Percentiles rank a stretch among this genome's conserved stretches.
phyloP scores from a whole-genome alignment of 2,113 vertebrate species.

The Onychorhynchus coronatus region DNA sequence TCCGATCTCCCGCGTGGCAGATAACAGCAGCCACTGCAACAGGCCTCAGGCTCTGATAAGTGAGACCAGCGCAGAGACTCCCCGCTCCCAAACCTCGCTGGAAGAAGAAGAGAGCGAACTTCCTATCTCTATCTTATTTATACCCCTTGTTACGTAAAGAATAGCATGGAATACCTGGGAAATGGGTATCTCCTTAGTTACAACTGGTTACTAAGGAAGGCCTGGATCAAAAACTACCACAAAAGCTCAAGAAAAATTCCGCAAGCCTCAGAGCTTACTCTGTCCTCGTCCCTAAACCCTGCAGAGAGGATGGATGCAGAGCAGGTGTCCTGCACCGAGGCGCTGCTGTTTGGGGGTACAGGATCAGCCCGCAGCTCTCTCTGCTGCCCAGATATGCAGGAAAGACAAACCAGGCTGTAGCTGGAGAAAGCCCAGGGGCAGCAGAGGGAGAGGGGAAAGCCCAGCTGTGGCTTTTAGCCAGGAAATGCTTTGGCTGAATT shows the following conservation, averaged over 20 bases:
- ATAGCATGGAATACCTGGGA: too few relatives aligned
- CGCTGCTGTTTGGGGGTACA: not conserved
- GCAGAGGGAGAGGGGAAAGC: not conserved
- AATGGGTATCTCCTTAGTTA: too few relatives aligned
- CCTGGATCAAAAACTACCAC: too few relatives aligned
- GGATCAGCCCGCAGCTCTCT: not conserved
- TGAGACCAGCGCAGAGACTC: too few relatives aligned
- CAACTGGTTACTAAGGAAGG: too few relatives aligned
- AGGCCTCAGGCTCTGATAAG: too few relatives aligned
- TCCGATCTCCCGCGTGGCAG: too few relatives aligned
- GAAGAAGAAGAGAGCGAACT: too few relatives aligned
- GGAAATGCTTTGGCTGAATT: not conserved
- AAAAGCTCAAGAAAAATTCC: not conserved
- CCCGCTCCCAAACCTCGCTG: too few relatives aligned
- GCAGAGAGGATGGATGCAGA: not conserved
- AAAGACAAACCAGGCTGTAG: not conserved
- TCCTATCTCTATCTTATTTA: too few relatives aligned
- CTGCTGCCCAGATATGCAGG: not conserved
- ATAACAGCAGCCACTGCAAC: too few relatives aligned
- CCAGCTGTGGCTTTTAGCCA: not conserved
- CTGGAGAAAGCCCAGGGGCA: not conserved
- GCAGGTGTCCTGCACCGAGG: not conserved
- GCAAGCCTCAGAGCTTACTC: not conserved
- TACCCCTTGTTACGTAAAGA: too few relatives aligned
- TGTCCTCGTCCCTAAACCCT: accelerated